Evolutionary conservation across 1,140 invertebrate genomes (phyloP), one percentile per base, ranked within the genome.

Genomic region (Trissolcus basalis): DNA sequence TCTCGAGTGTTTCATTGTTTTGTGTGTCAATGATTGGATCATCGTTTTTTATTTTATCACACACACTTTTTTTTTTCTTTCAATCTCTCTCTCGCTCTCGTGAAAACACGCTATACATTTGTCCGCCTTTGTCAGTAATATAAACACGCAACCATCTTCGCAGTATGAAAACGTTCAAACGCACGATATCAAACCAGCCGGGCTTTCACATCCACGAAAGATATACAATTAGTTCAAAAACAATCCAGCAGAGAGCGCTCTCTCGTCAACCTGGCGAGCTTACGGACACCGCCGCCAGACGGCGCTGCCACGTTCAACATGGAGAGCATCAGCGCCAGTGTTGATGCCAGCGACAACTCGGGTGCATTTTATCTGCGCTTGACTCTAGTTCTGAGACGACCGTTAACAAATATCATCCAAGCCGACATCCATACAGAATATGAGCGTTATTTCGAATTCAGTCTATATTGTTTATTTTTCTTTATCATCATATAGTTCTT

Each of bases 401-500:
- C 82, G 71, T 87, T 85, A 87, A 87, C 84, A 86, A 85, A 80
- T 82, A 16, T 81, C 84, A 86, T 85, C 83, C 84, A 82, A 85
- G 55, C 82, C 83, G 82, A 78, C 81, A 84, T 83, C 81, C 81
- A 85, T 78, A 83, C 81, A 84, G 68, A 80, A 68, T 78, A 80
- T 70, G 76, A 77, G 69, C 77, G 73, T 74, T 80, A 77, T 73
- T 81, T 83, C 80, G 78, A 83, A 83, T 85, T 81, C 81, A 84
- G 82, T 85, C 79, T 80, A 80, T 76, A 72, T 71, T 68, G 61
- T 80, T 77, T 64, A 74, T 60, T 78, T 71, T 72, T 67, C 43
- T 41, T 60, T 10, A 36, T 59, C 33, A 48, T 49, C 50, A 50
- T 80, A 65, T 80, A 77, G 67, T 76, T 64, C 56, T 76, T 79